phyloP scores from a whole-genome alignment of 2,113 vertebrate genomes.

The Brachionichthys hirsutus region DNA sequence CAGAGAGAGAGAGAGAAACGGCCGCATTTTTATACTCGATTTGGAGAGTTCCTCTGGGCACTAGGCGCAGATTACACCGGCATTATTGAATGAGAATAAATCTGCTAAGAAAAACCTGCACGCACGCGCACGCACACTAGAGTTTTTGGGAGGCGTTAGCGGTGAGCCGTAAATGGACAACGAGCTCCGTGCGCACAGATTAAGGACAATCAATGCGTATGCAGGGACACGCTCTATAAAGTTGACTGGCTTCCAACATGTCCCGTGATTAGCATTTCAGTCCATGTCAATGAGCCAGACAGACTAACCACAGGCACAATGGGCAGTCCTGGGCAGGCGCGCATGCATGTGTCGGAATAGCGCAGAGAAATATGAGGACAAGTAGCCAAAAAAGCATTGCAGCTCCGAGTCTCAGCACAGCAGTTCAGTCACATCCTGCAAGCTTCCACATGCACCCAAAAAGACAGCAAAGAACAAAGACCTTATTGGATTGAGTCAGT shows the following conservation, averaged over 20 bases:
- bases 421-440: constrained; percentile 42
- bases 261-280: constrained; percentile 67
- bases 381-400: constrained; percentile 48
- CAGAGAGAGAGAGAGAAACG: not conserved
- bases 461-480: not conserved
- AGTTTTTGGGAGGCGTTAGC: constrained; percentile 32
- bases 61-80: constrained; percentile 39
- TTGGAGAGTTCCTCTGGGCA: constrained; percentile 24
- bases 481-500: too few relatives aligned
- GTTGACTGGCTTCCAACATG: constrained; percentile 72
- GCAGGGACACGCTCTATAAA: constrained; percentile 66
- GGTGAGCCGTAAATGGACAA: constrained; percentile 17
- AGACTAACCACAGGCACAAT: constrained; percentile 34
- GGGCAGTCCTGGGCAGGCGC: constrained; percentile 1
- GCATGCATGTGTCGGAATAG: not conserved
- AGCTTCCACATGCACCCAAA: constrained; percentile 36
- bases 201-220: constrained; percentile 49
- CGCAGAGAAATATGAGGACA: constrained; percentile 1
- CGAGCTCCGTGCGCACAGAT: constrained; percentile 27
- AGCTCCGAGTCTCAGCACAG: constrained; percentile 55
- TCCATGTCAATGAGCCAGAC: constrained; percentile 54
- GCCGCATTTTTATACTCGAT: constrained; percentile 24
- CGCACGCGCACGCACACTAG: not conserved
- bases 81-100: constrained; percentile 33
- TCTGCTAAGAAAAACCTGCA: constrained; percentile 18